phyloP scores from a whole-genome alignment of 2,797 vertebrate species.

The Triplophysa yarkandensis region DNA sequence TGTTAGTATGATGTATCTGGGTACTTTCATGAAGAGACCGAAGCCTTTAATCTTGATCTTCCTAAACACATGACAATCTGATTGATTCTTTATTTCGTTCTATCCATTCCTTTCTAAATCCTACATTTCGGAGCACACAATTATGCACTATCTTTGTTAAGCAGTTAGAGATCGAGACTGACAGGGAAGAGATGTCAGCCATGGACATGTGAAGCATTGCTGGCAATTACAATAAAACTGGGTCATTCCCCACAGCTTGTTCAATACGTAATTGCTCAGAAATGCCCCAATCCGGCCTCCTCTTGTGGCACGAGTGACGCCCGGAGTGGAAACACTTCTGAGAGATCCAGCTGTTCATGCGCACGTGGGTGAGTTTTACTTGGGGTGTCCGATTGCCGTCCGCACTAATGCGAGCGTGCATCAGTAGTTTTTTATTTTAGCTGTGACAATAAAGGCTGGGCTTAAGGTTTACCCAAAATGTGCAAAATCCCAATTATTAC shows the following conservation, averaged over 20 bases:
- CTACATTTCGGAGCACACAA: not conserved
- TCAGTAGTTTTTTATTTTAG: conserved; percentile 36
- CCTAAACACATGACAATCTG: not conserved
- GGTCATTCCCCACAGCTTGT: conserved; percentile 70
- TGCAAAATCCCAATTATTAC: conserved; percentile 43
- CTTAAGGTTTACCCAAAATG: conserved; percentile 7
- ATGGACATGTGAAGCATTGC: conserved; percentile 52
- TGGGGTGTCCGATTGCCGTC: conserved; percentile 44
- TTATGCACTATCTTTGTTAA: conserved; percentile 46
- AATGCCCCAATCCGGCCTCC: conserved; percentile 59
- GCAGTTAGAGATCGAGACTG: conserved; percentile 56
- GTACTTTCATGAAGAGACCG: conserved; percentile 51
- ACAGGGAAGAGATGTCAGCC: conserved; percentile 52
- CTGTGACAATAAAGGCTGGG: conserved; percentile 44
- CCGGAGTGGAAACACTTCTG: conserved; percentile 51
- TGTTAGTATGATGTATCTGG: conserved; percentile 46
- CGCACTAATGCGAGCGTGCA: conserved; percentile 38
- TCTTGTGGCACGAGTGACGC: conserved; percentile 36
- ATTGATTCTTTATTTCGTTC: conserved; percentile 38
- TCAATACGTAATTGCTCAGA: conserved; percentile 71
- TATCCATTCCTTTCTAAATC: conserved; percentile 16
- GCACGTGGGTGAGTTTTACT: conserved; percentile 16
- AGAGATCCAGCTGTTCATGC: conserved; percentile 51
- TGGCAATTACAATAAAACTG: conserved; percentile 69
- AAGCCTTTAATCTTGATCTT: conserved; percentile 52